Evolutionary conservation across 2,888 invertebrate species (phyloP), one percentile per base, ranked within the genome.

Genomic region (Pseudococcus longispinus): DNA sequence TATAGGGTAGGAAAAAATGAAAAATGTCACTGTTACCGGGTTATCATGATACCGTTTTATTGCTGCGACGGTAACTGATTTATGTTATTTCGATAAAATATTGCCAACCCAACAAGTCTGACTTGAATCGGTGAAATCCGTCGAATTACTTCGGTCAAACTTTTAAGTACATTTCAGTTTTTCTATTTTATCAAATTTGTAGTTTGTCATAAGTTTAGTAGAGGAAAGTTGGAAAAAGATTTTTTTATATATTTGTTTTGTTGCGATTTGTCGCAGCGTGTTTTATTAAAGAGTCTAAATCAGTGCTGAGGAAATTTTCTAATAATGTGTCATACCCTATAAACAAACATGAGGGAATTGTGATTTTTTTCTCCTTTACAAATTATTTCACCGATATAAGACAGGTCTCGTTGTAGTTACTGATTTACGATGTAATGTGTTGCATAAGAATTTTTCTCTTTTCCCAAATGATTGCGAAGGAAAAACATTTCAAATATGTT

Each of bases 171-270:
- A 42, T 80, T 80, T 80, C 42, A 42, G 77, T 80, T 37, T 42
- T 80, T 70, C 70, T 29, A 70, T 80, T 80, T 80, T 80, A 80
- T 80, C 77, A 80, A 80, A 80, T 80, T 80, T 80, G 77, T 80
- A 80, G 42, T 42, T 37, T 80, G 77, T 80, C 77, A 80, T 80
- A 80, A 80, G 77, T 80, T 80, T 42, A 13, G 42, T 20, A 13
- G 42, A 2, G 42, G 20, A 42, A 80, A 80, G 20, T 80, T 42
- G 42, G 37, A 80, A 80, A 80, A 42, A 80, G 32, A 80, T 80
- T 42, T 80, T 74, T 80, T 80, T 65, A 26, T 70, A 42, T 42
- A 42, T 80, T 80, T 42, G 42, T 80, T 80, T 80, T 23, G 77
- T 80, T 80, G 42, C 37, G 42, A 80, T 80, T 80, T 80, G 32